Conservation (phyloP, 2,113 vertebrate genomes). For the Hippocampus comes region DNA sequence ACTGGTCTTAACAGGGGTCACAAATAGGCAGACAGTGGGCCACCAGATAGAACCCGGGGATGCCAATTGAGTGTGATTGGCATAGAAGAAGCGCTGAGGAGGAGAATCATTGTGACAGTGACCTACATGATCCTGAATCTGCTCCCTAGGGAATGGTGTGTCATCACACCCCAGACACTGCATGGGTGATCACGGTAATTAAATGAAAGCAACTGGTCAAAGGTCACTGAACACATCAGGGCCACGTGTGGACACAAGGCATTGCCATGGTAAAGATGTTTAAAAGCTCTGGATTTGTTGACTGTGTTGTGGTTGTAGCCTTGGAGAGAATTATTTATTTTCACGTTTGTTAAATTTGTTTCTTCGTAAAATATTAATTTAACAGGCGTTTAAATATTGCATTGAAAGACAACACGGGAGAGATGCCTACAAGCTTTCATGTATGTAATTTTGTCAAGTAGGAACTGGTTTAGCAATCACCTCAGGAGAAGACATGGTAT, state of each 20-base stretch:
- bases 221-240: conserved; percentile 41
- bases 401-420: not conserved
- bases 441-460: not conserved
- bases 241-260: conserved; percentile 15
- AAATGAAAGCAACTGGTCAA: conserved; percentile 46
- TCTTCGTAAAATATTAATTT: not conserved
- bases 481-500: conserved; percentile 14
- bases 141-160: conserved; percentile 37
- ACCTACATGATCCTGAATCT: conserved; percentile 36
- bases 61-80: conserved; percentile 10
- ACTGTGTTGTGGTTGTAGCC: not conserved
- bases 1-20: not conserved
- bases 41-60: not conserved
- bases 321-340: not conserved
- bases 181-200: conserved; percentile 52
- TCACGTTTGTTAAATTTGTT: not conserved
- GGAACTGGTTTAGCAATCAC: conserved; percentile 3
- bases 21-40: conserved; percentile 15
- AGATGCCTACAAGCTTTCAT: too few species aligned
- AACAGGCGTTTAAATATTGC: not conserved
- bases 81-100: conserved; percentile 22
- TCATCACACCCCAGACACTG: conserved; percentile 44
- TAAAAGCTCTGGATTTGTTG: conserved; percentile 1
- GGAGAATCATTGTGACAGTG: conserved; percentile 46
- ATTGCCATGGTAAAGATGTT: conserved; percentile 3